Percentiles rank a stretch among this genome's conserved stretches.
Evolutionary conservation across 2,797 vertebrate species (phyloP).

Genomic region (Paedocypris micromegethes): DNA sequence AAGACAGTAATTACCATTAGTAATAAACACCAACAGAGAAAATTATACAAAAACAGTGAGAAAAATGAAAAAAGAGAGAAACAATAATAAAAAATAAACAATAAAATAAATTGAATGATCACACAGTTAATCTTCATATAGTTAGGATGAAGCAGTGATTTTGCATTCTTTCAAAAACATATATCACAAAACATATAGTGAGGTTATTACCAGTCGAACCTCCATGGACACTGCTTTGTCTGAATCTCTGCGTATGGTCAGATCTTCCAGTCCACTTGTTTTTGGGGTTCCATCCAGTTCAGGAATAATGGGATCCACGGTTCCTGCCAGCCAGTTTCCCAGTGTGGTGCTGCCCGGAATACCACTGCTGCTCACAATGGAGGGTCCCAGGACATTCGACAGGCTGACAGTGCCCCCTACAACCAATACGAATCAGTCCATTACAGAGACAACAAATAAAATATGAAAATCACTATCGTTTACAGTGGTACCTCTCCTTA

Average conservation of each 20-base stretch:
- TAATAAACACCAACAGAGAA: too few species aligned
- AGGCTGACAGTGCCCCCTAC: conserved; percentile 37
- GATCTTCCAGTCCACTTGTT: conserved; percentile 72
- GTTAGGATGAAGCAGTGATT: not conserved
- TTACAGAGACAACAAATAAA: not conserved
- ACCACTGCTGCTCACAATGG: conserved; percentile 25
- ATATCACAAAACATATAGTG: not conserved
- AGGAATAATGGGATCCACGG: conserved; percentile 58
- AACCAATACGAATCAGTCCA: conserved; percentile 21
- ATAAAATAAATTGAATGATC: too few species aligned
- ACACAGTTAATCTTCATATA: not conserved
- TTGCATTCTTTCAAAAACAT: not conserved
- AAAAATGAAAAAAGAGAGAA: too few species aligned
- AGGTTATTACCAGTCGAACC: conserved; percentile 75
- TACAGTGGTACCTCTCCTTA: too few species aligned
- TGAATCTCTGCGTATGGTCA: conserved; percentile 72
- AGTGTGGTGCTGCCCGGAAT: conserved; percentile 60
- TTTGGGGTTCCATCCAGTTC: conserved; percentile 68
- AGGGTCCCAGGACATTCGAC: conserved; percentile 28
- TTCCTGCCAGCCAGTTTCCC: conserved; percentile 64
- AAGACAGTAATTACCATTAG: too few species aligned
- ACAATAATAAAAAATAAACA: too few species aligned
- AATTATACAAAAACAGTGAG: too few species aligned
- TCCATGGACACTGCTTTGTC: conserved; percentile 88
- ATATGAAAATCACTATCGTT: too few species aligned